phyloP scores from a whole-genome alignment of 2,888 invertebrate species.

The Nomada fucata region DNA sequence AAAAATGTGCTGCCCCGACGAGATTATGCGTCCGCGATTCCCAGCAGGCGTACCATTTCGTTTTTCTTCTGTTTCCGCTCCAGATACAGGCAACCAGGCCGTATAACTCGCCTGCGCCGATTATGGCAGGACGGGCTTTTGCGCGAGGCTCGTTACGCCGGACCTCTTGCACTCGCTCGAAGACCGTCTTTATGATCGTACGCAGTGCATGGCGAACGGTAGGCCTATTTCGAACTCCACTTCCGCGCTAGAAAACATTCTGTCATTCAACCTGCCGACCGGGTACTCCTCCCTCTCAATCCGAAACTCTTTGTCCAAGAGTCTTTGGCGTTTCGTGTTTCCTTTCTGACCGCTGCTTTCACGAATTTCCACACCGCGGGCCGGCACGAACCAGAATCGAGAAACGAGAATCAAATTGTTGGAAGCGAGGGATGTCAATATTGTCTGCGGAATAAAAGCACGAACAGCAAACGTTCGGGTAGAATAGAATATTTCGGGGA shows the following conservation, averaged over 20 bases:
- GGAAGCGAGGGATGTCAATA: too few species aligned
- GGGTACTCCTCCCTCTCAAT: background rate
- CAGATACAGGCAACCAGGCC: constrained; percentile 81
- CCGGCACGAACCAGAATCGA: too few species aligned
- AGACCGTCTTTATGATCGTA: constrained; percentile 47
- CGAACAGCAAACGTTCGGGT: too few species aligned
- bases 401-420: too few species aligned
- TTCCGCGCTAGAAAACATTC: constrained; percentile 54
- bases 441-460: too few species aligned
- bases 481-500: too few species aligned
- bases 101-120: constrained; percentile 72
- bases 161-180: constrained; percentile 27
- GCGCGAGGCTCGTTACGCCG: constrained; percentile 63
- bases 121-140: constrained; percentile 72
- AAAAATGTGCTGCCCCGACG: constrained; percentile 25
- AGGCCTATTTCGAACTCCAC: constrained; percentile 56
- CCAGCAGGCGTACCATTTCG: constrained; percentile 68
- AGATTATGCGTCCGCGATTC: constrained; percentile 58
- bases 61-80: constrained; percentile 82
- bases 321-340: background rate
- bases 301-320: background rate
- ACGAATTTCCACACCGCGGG: too few species aligned
- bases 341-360: too few species aligned
- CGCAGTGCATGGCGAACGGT: constrained; percentile 50
- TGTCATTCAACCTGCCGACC: constrained; percentile 46